A percentile compares a stretch with the other conserved stretches of the same genome.
These are phyloP conservation scores for Colostygia pectinataria DNA, from an alignment of 2,888 invertebrate genomes.

Conservation along the genomic window DNA sequence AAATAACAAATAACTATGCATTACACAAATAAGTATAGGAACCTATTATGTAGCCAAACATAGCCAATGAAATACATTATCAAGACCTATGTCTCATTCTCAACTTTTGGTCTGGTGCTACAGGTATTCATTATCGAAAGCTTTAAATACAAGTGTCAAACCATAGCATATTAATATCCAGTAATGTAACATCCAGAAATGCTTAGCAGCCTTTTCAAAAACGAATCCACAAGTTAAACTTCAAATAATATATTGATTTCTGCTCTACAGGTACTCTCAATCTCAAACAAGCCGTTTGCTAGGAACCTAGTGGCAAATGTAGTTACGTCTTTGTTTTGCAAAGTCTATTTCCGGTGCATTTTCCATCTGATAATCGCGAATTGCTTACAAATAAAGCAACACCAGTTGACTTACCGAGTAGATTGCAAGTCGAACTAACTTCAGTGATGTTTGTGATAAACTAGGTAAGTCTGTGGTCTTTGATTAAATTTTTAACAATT, in stretches of 20 bases:
- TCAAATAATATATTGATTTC: conserved; percentile 2
- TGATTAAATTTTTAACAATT: conserved; percentile 2
- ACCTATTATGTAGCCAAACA: no score
- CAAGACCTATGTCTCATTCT: no score
- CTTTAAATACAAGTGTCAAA: no score
- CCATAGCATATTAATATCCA: no score
- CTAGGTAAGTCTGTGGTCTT: conserved; percentile 5
- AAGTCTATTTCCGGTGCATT: conserved; percentile 2
- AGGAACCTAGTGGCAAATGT: background rate
- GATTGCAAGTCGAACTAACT: conserved; percentile 4
- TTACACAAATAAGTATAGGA: no score
- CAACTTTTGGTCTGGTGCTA: no score
- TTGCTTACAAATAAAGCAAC: conserved; percentile 9
- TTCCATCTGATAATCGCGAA: background rate
- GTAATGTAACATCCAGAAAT: no score
- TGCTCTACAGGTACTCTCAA: conserved; percentile 17
- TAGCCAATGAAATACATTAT: no score
- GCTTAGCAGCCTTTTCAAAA: no score
- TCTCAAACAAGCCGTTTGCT: background rate
- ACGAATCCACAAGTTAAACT: no score
- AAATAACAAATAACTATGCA: no score
- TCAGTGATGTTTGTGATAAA: conserved; percentile 5
- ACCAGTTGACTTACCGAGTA: background rate
- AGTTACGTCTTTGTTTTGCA: background rate
- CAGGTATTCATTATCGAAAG: no score